Evolutionary conservation across 1,140 invertebrate species (phyloP).

Genomic region (Drosophila ercepeae): DNA sequence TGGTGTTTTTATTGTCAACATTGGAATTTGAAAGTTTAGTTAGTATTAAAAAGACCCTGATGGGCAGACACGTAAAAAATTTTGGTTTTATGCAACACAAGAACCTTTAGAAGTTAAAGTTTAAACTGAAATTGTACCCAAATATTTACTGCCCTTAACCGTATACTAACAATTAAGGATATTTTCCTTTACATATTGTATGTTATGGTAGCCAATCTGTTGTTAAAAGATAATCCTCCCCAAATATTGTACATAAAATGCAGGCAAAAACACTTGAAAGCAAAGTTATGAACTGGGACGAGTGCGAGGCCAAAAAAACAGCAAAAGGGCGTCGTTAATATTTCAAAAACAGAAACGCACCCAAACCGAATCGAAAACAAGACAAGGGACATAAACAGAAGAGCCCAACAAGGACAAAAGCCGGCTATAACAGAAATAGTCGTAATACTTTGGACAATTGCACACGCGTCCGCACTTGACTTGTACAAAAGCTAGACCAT

Average conservation of each 20-base stretch:
- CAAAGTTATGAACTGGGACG: conserved; percentile 65
- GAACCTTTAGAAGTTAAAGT: neutral
- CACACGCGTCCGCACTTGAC: conserved; percentile 59
- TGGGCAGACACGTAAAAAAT: neutral
- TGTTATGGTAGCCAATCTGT: conserved; percentile 12
- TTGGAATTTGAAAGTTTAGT: neutral
- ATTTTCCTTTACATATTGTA: conserved; percentile 22
- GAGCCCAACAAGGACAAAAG: conserved; percentile 24
- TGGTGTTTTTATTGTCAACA: conserved; percentile 2
- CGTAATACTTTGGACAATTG: conserved; percentile 55
- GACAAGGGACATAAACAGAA: conserved; percentile 19
- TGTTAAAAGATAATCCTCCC: conserved; percentile 27
- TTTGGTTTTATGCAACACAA: neutral
- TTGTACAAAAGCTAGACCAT: conserved; percentile 18
- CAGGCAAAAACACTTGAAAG: conserved; percentile 69
- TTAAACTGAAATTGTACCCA: too few relatives aligned
- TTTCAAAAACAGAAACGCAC: conserved; percentile 76
- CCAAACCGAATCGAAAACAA: conserved; percentile 40
- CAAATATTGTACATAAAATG: conserved; percentile 71
- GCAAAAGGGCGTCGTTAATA: conserved; percentile 80
- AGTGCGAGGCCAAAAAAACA: conserved; percentile 39
- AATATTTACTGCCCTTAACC: too few relatives aligned
- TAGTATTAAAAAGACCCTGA: neutral
- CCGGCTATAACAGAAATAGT: conserved; percentile 29
- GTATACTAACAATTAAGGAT: conserved; percentile 2